Base-by-base conservation (phyloP, 2,113 vertebrate species). In the Lagopus muta region DNA sequence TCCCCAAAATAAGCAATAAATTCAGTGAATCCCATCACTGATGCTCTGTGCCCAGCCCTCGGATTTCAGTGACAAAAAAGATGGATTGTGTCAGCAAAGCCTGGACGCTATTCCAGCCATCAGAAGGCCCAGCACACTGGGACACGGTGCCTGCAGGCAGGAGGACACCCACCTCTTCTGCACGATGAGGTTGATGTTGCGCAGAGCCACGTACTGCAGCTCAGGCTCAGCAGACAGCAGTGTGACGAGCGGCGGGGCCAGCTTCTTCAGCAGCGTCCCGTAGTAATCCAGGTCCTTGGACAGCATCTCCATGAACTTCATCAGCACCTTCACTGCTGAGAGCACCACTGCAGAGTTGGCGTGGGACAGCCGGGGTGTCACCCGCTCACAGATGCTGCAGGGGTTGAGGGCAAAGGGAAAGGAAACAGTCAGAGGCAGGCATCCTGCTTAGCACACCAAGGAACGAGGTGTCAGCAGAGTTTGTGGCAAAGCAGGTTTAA, bases 301-400 rank as follows among this genome's bases (percentile, higher is more conserved):
- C 43, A 99, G 94, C 98, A 99, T 99, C 97, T 99, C 99, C 98
- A 99, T 99, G 96, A 99, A 99, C 97, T 99, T 99, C 99, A 99
- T 99, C 79, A 99, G 97, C 83, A 99, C 99, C 96, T 99, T 99
- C 78, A 99, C 99, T 0, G 99, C 99, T 0, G 99, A 99, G 72
- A 99, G 97, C 90, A 99, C 99, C 96, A 99, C 99, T 0, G 99
- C 99, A 0, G 99, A 99, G 98, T 99, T 99, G 97, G 99, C 99
- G 1, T 99, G 99, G 32, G 99, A 99, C 81, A 99, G 98, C 21
- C 99, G 98, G 1, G 99, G 99, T 0, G 99, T 99, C 93, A 99
- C 99, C 15, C 99, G 98, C 96, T 99, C 99, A 10, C 99, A 99
- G 96, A 99, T 99, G 96, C 99, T 99, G 94, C 12, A 16, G 32